These are phyloP conservation scores for Eupithecia dodoneata DNA, from an alignment of 2,888 invertebrate genomes.

Conservation along the genomic window DNA sequence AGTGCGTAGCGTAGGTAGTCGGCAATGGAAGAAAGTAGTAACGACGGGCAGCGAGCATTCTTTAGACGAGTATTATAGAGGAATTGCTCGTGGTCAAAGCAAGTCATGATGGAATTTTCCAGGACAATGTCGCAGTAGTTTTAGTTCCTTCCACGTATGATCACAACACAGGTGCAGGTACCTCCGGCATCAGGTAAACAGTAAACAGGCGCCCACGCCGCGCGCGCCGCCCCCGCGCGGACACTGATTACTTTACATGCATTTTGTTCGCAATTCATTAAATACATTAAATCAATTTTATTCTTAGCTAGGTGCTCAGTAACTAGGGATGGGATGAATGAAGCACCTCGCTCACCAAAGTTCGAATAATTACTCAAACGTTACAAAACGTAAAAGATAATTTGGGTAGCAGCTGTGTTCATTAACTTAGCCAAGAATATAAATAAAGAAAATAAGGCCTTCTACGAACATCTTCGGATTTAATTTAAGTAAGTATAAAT, in stretches of 20 bases:
- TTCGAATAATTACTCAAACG: neutral
- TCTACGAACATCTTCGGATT: neutral
- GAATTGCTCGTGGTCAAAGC: neutral
- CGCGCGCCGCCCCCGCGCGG: constrained; percentile 32
- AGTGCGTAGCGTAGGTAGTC: neutral
- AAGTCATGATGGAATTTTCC: neutral
- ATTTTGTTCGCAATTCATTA: constrained; percentile 14
- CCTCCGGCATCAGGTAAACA: neutral
- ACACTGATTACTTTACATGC: constrained; percentile 17
- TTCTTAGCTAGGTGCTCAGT: neutral
- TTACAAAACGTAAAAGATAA: neutral
- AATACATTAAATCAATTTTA: neutral
- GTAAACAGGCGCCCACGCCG: constrained; percentile 34
- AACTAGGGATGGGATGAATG: neutral
- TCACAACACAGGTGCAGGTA: neutral
- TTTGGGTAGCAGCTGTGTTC: neutral
- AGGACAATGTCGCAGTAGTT: neutral
- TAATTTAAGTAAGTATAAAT: neutral
- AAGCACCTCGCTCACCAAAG: neutral
- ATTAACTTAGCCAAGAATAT: neutral
- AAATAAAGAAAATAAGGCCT: no score
- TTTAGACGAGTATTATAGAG: neutral
- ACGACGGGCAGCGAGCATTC: neutral
- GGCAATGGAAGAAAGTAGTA: neutral
- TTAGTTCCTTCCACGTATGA: neutral